Conservation (phyloP, 1,140 invertebrate genomes). For the Drosophila melanica region DNA sequence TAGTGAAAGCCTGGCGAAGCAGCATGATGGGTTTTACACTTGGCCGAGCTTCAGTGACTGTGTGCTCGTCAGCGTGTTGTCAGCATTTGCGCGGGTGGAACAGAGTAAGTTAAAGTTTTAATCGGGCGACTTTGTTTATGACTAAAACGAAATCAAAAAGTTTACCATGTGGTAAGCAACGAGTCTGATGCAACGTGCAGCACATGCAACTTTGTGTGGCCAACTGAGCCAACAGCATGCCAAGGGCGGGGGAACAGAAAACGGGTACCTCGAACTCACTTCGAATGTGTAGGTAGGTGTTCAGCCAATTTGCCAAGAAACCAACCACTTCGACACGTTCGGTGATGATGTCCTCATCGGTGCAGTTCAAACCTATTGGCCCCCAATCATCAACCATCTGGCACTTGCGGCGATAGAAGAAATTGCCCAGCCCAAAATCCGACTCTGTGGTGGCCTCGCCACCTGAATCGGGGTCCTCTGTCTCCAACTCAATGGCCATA, state of each 20-base stretch:
- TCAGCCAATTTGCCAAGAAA: constrained; percentile 71
- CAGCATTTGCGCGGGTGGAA: constrained; percentile 16
- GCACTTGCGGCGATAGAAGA: constrained; percentile 57
- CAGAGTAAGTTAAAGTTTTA: constrained; percentile 47
- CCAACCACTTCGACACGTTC: constrained; percentile 72
- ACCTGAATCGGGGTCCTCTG: constrained; percentile 2
- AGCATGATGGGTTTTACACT: constrained; percentile 49
- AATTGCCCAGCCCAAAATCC: constrained; percentile 27
- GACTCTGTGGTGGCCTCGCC: constrained; percentile 12
- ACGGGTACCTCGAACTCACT: constrained; percentile 57
- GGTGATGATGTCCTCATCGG: constrained; percentile 52
- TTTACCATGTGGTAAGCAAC: constrained; percentile 44
- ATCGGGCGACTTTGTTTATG: constrained; percentile 52
- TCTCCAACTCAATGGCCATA: constrained; percentile 5
- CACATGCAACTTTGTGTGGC: constrained; percentile 55
- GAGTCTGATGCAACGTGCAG: constrained; percentile 40
- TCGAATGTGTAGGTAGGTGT: constrained; percentile 64
- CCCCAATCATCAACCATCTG: constrained; percentile 67
- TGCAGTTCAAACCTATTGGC: constrained; percentile 64
- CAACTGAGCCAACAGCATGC: constrained; percentile 39
- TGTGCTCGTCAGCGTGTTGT: constrained; percentile 24
- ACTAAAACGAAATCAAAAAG: constrained; percentile 58
- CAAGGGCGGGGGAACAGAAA: constrained; percentile 1
- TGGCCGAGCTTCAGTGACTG: constrained; percentile 38
- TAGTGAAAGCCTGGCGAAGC: constrained; percentile 31